Conservation (phyloP, 2,113 vertebrate genomes). For the Equus quagga region DNA sequence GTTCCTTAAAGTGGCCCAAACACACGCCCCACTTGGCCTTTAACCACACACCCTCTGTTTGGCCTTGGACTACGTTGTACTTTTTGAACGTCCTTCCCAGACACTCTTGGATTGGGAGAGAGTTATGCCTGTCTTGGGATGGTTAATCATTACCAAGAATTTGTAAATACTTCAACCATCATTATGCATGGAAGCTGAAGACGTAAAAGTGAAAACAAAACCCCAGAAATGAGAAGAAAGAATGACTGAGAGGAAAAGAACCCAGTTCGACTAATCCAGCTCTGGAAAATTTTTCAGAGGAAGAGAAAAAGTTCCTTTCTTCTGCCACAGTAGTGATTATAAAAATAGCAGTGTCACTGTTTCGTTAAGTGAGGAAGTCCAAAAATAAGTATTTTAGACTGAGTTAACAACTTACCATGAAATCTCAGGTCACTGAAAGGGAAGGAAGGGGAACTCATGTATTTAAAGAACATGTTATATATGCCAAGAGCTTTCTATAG, state of each 20-base stretch:
- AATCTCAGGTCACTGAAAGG: not conserved
- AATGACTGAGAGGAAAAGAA: not conserved
- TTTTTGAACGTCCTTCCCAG: not conserved
- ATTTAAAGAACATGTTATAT: not conserved
- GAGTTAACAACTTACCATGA: not conserved
- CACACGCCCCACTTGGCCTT: not conserved
- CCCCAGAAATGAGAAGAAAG: not conserved
- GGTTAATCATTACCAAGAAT: conserved; percentile 62
- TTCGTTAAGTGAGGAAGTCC: conserved; percentile 52
- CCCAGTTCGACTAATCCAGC: too few species aligned
- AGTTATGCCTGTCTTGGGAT: not conserved
- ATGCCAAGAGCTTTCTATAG: not conserved
- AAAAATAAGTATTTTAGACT: conserved; percentile 19
- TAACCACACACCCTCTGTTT: not conserved
- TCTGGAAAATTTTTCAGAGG: not conserved
- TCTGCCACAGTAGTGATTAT: not conserved
- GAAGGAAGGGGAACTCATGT: not conserved
- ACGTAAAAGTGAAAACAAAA: conserved; percentile 20
- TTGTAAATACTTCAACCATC: not conserved
- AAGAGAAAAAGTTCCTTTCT: not conserved
- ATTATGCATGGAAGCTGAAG: not conserved
- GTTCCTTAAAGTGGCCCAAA: not conserved
- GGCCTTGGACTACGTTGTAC: not conserved
- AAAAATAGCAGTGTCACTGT: conserved; percentile 28
- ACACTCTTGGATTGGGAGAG: not conserved